Evolutionary conservation across 2,888 invertebrate species (phyloP).

Genomic region (Pachycephus smyrnensis): DNA sequence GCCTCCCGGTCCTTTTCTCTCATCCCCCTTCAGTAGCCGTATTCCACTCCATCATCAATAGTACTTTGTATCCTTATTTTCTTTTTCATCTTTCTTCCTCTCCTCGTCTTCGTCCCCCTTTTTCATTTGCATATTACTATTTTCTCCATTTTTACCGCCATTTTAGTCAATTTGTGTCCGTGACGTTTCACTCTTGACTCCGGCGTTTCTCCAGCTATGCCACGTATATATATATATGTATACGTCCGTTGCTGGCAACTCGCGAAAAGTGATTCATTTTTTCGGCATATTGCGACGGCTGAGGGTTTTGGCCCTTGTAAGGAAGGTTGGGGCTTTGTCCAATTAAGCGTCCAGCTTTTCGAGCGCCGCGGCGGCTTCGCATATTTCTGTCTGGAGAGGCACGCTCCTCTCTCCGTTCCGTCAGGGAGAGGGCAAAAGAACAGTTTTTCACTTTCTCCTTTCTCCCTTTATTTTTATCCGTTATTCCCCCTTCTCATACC

Average conservation of each 20-base stretch:
- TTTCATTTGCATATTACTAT: slow-evolving; percentile 9
- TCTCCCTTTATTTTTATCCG: slow-evolving; percentile 14
- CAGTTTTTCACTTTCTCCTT: slow-evolving; percentile 12
- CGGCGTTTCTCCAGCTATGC: slow-evolving; percentile 8
- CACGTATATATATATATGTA: no score
- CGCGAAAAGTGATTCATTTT: slow-evolving; percentile 58
- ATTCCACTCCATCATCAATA: slow-evolving; percentile 12
- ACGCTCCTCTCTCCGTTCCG: slow-evolving; percentile 1
- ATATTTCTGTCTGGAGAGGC: slow-evolving; percentile 63
- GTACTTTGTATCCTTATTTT: slow-evolving; percentile 2
- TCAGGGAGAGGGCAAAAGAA: not conserved
- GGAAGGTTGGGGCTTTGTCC: slow-evolving; percentile 64
- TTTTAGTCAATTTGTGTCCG: not conserved
- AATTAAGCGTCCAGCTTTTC: slow-evolving; percentile 65
- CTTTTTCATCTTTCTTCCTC: not conserved
- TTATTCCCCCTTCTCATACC: slow-evolving; percentile 4
- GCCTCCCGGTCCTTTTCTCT: slow-evolving; percentile 9
- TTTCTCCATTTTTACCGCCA: slow-evolving; percentile 22
- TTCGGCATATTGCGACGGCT: slow-evolving; percentile 60
- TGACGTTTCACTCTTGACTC: slow-evolving; percentile 7
- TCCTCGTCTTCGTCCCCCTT: slow-evolving; percentile 22
- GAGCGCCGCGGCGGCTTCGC: slow-evolving; percentile 56
- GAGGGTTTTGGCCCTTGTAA: slow-evolving; percentile 47
- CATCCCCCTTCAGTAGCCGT: slow-evolving; percentile 10
- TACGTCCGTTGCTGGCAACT: slow-evolving; percentile 14